Evolutionary conservation across 2,113 vertebrate species (phyloP).

Genomic region (Urocolius indicus): DNA sequence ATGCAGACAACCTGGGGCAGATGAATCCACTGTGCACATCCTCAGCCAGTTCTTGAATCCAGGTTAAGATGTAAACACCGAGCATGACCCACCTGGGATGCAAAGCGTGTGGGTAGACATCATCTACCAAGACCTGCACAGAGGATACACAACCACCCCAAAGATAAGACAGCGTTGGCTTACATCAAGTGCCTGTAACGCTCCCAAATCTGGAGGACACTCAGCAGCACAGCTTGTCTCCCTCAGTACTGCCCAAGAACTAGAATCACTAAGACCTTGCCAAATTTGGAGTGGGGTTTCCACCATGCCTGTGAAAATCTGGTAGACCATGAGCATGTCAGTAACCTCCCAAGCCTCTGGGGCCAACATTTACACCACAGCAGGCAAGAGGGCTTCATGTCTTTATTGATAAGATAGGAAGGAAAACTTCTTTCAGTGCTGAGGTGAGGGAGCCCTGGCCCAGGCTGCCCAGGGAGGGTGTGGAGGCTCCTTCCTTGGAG

Average conservation of each 20-base stretch:
- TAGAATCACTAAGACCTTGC: fast-evolving
- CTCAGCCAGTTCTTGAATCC: neutral
- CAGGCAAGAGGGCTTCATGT: neutral
- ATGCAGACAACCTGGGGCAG: neutral
- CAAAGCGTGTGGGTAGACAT: too few species aligned
- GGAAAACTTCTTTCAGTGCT: too few species aligned
- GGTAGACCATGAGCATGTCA: neutral
- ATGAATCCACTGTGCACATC: neutral
- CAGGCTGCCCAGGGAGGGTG: too few species aligned
- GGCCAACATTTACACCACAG: fast-evolving
- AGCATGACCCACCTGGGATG: fast-evolving
- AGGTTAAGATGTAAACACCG: neutral
- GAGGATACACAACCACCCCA: neutral
- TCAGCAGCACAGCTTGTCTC: neutral
- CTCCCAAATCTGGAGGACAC: neutral
- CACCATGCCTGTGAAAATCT: fast-evolving
- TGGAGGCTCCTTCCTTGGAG: too few species aligned
- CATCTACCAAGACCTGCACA: fast-evolving
- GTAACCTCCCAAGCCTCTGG: neutral
- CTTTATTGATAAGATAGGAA: conserved; percentile 32
- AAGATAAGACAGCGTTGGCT: fast-evolving
- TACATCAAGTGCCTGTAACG: fast-evolving
- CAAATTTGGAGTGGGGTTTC: neutral
- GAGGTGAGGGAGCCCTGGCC: too few species aligned
- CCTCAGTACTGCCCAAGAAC: too few species aligned